A percentile compares a stretch with the other conserved stretches of the same genome.
phyloP scores from a whole-genome alignment of 2,797 vertebrate genomes.

The Haliaeetus albicilla region DNA sequence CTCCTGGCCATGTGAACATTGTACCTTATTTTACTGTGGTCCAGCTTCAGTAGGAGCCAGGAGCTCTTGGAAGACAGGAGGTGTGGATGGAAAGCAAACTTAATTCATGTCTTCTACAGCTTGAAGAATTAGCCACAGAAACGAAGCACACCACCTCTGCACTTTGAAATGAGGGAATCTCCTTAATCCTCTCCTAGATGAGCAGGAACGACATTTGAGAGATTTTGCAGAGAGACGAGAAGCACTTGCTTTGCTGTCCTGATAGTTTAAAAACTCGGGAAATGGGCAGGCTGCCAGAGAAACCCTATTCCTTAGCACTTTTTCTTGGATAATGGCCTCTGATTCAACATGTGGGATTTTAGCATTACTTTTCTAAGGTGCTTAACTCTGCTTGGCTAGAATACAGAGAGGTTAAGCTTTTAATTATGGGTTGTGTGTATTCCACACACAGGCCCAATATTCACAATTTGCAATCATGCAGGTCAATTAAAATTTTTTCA shows the following conservation, averaged over 20 bases:
- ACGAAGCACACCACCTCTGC: background rate
- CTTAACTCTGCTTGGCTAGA: background rate
- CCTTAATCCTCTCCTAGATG: background rate
- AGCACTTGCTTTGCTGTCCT: background rate
- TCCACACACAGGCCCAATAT: background rate
- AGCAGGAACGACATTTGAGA: background rate
- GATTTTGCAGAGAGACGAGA: background rate
- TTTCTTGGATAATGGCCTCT: background rate
- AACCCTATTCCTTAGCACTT: background rate
- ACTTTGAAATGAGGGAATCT: background rate
- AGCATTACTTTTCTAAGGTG: background rate
- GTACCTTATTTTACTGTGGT: background rate
- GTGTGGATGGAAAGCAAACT: background rate
- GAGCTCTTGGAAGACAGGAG: background rate
- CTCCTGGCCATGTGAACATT: background rate
- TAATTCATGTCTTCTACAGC: background rate
- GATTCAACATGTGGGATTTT: background rate
- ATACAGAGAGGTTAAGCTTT: background rate
- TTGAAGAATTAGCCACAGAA: background rate
- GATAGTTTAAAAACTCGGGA: background rate
- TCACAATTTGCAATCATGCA: background rate
- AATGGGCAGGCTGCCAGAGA: background rate
- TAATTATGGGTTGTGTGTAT: background rate
- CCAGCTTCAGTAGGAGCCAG: background rate
- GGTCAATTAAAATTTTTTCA: background rate